Base-by-base conservation (phyloP, 37 sponge, comb jelly and placozoan genomes). In the Hormiphora californensis region DNA sequence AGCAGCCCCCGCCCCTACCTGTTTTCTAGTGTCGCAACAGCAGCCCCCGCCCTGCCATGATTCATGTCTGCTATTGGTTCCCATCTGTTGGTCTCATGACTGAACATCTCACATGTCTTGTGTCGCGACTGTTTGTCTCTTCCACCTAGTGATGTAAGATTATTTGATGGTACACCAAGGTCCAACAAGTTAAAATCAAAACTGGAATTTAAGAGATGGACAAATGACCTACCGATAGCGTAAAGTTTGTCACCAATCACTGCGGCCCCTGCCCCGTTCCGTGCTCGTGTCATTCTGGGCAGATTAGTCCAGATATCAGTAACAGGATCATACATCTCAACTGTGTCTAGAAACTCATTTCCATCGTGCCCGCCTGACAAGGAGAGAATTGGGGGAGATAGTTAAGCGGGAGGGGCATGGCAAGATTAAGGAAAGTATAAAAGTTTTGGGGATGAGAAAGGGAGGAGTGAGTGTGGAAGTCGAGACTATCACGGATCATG, bases 311-410 rank as follows among this genome's bases (percentile, higher is more conserved):
- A 73, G 4, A 33, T 19, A 33, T 73, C 81, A 1, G 32, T 33
- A n/a, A 73, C 44, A 15, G 81, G 81, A 19, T 73, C 81, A 19
- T 73, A 73, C 81, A 73, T 73, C 46, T 73, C 81, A 1, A 73
- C 81, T 22, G 81, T 73, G 81, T 73, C 81, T 1, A 73, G 81
- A 30, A 73, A 73, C 44, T 73, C 81, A 28, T 73, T 73, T 27
- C 81, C 81, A 30, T 73, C 81, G 81, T 73, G 81, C 17, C 81
- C 81, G 12, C 81, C 81, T 73, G 81, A n/a, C n/a, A n/a, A n/a
- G n/a, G n/a, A n/a, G n/a, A n/a, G n/a, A n/a, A n/a, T n/a, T n/a
- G n/a, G n/a, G n/a, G n/a, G n/a, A n/a, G n/a, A n/a, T n/a, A n/a
- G n/a, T n/a, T n/a, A n/a, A n/a, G n/a, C n/a, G n/a, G n/a, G n/a